Evolutionary conservation across 1,140 invertebrate genomes (phyloP).

Genomic region (Hylyphantes graminicola): DNA sequence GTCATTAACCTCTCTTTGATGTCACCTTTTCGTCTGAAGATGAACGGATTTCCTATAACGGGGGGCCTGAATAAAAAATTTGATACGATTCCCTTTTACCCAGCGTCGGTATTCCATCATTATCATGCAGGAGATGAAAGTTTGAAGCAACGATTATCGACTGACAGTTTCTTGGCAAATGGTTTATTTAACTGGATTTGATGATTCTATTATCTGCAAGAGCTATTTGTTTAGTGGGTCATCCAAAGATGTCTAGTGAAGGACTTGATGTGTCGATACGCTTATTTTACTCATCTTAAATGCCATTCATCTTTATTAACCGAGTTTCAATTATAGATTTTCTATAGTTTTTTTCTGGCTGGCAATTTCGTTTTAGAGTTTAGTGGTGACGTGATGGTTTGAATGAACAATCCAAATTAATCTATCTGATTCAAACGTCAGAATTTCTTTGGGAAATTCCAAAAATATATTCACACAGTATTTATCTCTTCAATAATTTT

Average conservation of each 20-base stretch:
- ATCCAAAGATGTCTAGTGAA: not conserved
- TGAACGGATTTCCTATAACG: not conserved
- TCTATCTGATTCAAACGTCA: too few relatives aligned
- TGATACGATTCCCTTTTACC: not conserved
- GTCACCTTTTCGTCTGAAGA: not conserved
- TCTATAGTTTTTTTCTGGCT: too few relatives aligned
- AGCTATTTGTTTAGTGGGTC: not conserved
- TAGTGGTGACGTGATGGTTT: too few relatives aligned
- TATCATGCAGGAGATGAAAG: not conserved
- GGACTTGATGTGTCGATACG: not conserved
- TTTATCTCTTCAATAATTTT: too few relatives aligned
- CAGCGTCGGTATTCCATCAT: not conserved
- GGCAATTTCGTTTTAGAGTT: too few relatives aligned
- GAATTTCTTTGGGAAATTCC: too few relatives aligned
- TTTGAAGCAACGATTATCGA: not conserved
- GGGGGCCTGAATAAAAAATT: not conserved
- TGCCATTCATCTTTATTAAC: too few relatives aligned
- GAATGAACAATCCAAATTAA: too few relatives aligned
- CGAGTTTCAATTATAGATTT: too few relatives aligned
- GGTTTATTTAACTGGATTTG: slow-evolving; percentile 4
- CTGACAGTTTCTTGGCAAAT: not conserved
- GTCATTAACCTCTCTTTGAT: slow-evolving; percentile 1
- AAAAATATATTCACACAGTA: too few relatives aligned
- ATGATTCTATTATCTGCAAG: not conserved
- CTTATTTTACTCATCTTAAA: too few relatives aligned